These are phyloP conservation scores for Ophthalmolycus amberensis DNA, from an alignment of 2,113 vertebrate species.

Conservation along the genomic window DNA sequence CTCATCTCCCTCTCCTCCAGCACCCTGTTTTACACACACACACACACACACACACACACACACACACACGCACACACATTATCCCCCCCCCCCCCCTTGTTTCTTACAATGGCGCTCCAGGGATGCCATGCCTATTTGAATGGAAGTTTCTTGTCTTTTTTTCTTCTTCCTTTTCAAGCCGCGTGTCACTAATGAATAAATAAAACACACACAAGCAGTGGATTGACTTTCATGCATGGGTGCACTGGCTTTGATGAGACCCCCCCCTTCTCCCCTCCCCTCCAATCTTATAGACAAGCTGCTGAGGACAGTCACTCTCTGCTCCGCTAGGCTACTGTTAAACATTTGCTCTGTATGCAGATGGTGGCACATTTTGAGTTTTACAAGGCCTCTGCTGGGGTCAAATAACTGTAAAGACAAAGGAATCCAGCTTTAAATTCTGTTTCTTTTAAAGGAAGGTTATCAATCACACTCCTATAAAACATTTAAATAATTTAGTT, in stretches of 20 bases:
- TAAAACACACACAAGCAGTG: slow-evolving; percentile 83
- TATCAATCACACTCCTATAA: background rate
- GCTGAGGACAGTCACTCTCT: slow-evolving; percentile 76
- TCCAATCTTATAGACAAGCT: slow-evolving; percentile 62
- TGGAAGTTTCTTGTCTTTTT: slow-evolving; percentile 78
- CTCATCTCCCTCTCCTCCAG: slow-evolving; percentile 71
- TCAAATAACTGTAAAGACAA: slow-evolving; percentile 46
- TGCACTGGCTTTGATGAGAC: slow-evolving; percentile 79
- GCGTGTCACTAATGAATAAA: slow-evolving; percentile 86
- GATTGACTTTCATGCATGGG: slow-evolving; percentile 84
- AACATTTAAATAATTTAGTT: background rate
- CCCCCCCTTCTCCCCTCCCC: background rate
- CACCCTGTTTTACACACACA: slow-evolving; percentile 59
- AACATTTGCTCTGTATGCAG: slow-evolving; percentile 63
- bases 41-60: slow-evolving; percentile 27
- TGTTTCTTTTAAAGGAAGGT: background rate
- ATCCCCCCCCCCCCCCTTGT: slow-evolving; percentile 32
- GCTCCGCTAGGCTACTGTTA: slow-evolving; percentile 51
- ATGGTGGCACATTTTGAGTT: slow-evolving; percentile 54
- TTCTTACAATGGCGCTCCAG: slow-evolving; percentile 68
- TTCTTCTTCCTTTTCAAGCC: slow-evolving; percentile 73
- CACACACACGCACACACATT: slow-evolving; percentile 22
- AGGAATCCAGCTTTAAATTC: slow-evolving; percentile 5
- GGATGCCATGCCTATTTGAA: slow-evolving; percentile 84
- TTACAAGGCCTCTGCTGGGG: slow-evolving; percentile 18